Percentiles rank a stretch among this genome's conserved stretches.
Evolutionary conservation across 2,113 vertebrate species (phyloP).

Genomic region (Syngnathus floridae): DNA sequence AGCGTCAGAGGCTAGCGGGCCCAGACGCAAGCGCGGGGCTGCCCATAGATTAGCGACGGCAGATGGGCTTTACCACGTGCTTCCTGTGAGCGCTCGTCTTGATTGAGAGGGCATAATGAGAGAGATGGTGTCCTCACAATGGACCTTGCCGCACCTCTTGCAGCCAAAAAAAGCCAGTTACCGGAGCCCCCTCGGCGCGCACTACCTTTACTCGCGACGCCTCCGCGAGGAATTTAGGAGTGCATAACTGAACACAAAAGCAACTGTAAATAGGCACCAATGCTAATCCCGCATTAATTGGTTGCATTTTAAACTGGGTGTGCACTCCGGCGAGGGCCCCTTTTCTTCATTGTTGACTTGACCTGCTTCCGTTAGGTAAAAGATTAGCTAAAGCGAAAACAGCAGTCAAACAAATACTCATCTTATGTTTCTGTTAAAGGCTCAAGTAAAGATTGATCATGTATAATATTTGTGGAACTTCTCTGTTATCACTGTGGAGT

Average conservation of each 20-base stretch:
- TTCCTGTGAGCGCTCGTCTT: constrained; percentile 98
- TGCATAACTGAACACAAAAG: constrained; percentile 98
- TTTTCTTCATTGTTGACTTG: constrained; percentile 52
- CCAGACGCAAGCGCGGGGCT: constrained; percentile 90
- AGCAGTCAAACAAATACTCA: constrained; percentile 11
- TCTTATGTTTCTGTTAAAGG: constrained; percentile 11
- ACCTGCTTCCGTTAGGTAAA: constrained; percentile 48
- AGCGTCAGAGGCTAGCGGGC: constrained; percentile 93
- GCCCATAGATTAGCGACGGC: constrained; percentile 99
- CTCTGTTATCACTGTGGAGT: too few species aligned
- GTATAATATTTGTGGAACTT: too few species aligned
- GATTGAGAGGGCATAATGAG: constrained; percentile 99
- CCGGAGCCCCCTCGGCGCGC: constrained; percentile 75
- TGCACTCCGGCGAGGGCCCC: constrained; percentile 73
- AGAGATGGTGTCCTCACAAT: constrained; percentile 99
- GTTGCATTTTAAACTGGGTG: constrained; percentile 88
- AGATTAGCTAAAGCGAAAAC: constrained; percentile 23
- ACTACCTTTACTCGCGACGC: constrained; percentile 19
- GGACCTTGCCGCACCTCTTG: constrained; percentile 93
- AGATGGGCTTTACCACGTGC: constrained; percentile 99
- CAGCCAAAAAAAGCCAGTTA: constrained; percentile 84
- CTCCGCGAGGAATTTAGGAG: constrained; percentile 82
- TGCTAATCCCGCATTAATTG: constrained; percentile 99
- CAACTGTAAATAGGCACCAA: constrained; percentile 99
- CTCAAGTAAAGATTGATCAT: background rate